Conservation (phyloP, 2,113 vertebrate genomes). For the Vulpes lagopus region DNA sequence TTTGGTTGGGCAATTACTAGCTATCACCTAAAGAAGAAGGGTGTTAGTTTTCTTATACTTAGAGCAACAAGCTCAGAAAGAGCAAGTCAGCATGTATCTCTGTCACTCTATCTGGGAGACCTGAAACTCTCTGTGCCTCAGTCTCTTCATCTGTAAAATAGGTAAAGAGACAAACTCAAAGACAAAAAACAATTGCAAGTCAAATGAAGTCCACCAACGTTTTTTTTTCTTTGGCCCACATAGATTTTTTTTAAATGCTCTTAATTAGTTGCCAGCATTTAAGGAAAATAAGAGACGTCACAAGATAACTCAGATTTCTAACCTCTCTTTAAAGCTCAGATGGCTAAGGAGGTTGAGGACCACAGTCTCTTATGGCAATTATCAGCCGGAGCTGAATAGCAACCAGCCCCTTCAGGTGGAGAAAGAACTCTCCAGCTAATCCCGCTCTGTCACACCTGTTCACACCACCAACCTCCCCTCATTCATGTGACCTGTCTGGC, state of each 20-base stretch:
- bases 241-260: not conserved
- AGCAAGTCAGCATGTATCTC: not conserved
- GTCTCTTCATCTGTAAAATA: constrained; percentile 28
- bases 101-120: not conserved
- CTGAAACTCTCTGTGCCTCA: not conserved
- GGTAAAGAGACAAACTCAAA: not conserved
- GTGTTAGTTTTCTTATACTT: not conserved
- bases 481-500: not conserved
- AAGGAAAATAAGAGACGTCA: not conserved
- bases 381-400: not conserved
- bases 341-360: not conserved
- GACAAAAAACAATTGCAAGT: not conserved
- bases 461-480: not conserved
- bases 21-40: not conserved
- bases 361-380: too few relatives aligned
- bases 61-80: not conserved
- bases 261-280: not conserved
- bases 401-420: not conserved
- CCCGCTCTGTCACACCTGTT: too few relatives aligned
- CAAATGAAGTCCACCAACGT: not conserved
- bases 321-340: not conserved
- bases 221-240: not conserved
- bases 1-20: not conserved
- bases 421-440: too few relatives aligned
- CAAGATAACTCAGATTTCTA: not conserved